A percentile compares a stretch with the other conserved stretches of the same genome.
Conservation (phyloP, 1,140 invertebrate species). For the Cherax quadricarinatus region DNA sequence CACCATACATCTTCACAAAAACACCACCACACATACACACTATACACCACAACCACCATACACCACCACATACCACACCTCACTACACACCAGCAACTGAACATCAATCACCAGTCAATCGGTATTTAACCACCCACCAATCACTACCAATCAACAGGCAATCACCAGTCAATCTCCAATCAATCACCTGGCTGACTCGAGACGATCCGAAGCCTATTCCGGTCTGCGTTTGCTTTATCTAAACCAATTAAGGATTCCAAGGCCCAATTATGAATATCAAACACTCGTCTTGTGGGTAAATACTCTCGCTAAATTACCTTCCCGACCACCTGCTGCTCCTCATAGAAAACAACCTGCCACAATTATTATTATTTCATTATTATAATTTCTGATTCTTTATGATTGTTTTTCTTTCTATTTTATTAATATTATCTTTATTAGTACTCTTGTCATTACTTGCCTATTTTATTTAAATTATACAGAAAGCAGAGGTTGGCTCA, state of each 20-base stretch:
- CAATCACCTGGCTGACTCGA: not conserved
- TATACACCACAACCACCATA: too few species aligned
- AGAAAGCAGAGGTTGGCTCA: too few species aligned
- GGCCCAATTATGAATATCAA: slow-evolving; percentile 13
- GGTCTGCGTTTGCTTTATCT: not conserved
- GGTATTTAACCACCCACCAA: not conserved
- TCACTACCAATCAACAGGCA: not conserved
- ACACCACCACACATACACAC: too few species aligned
- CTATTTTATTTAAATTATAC: too few species aligned
- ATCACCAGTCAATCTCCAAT: not conserved
- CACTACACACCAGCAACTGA: not conserved
- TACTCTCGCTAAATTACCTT: not conserved
- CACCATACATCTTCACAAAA: too few species aligned
- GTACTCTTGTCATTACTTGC: too few species aligned
- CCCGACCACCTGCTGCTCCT: too few species aligned
- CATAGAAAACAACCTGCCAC: too few species aligned
- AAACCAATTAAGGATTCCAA: slow-evolving; percentile 12
- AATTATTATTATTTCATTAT: too few species aligned
- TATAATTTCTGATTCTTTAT: too few species aligned
- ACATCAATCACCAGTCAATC: not conserved
- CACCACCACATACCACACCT: not conserved
- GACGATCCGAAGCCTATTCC: not conserved
- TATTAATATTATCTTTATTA: too few species aligned
- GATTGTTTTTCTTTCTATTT: too few species aligned
- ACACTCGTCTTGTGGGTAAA: not conserved